These are phyloP conservation scores for Murina feae DNA, from an alignment of 2,113 vertebrate genomes.

Conservation along the genomic window DNA sequence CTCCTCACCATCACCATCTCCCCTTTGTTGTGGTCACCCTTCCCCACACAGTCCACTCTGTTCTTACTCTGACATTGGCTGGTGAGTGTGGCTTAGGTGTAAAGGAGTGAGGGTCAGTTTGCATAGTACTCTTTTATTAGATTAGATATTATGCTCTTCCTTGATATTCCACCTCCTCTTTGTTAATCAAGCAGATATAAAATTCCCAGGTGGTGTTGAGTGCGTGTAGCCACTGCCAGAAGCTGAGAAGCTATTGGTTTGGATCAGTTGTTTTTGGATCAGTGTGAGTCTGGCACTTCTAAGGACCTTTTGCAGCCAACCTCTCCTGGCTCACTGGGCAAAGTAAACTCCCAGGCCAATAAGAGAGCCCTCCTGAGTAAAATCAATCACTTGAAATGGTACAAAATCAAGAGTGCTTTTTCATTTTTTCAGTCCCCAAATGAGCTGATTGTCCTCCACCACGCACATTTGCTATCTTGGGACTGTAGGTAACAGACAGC, in stretches of 20 bases:
- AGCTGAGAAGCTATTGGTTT: background rate
- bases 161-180: background rate
- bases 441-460: conserved; percentile 13
- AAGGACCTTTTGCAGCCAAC: background rate
- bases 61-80: background rate
- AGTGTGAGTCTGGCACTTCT: conserved; percentile 35
- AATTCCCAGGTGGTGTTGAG: background rate
- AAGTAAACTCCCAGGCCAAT: conserved; percentile 48
- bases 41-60: background rate
- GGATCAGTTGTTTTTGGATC: conserved; percentile 53
- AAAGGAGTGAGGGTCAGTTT: no score
- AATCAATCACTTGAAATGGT: conserved; percentile 50
- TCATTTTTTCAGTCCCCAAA: conserved; percentile 7
- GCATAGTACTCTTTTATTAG: no score
- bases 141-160: background rate
- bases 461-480: background rate
- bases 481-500: background rate
- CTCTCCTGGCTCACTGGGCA: conserved; percentile 30
- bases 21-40: background rate
- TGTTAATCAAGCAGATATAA: background rate
- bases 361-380: conserved; percentile 41
- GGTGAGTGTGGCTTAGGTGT: no score
- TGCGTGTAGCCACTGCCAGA: background rate
- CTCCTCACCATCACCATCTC: background rate
- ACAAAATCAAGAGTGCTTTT: conserved; percentile 23